Base-by-base conservation (phyloP, 2,797 vertebrate species). In the Acanthiza pusilla region DNA sequence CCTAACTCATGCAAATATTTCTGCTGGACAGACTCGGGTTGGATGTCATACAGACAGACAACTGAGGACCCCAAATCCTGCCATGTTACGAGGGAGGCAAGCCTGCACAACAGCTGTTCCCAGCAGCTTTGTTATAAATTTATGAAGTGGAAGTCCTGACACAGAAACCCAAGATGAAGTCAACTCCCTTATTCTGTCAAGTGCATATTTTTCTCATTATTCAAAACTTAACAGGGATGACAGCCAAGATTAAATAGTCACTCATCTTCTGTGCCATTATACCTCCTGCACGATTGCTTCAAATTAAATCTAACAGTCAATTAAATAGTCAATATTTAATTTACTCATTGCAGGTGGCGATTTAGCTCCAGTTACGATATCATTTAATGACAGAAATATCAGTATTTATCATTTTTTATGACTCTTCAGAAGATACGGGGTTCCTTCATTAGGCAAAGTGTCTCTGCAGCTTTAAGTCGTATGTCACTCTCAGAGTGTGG, bases 261-360 rank as follows among this genome's bases (percentile, higher is more conserved):
- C 95, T 94, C 96, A 92, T 96, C 96, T 86, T 96, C 96, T 91
- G 94, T 19, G 16, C 96, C 97, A 96, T 98, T 97, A 97, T 68
- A 53, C 96, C 95, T 98, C 96, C 95, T 96, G 97, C 96, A 92
- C 97, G 97, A 98, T 97, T 98, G 96, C 98, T 98, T 98, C 98
- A 98, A 98, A 98, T 98, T 97, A 98, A 98, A 98, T 98, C 97
- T 96, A 97, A 94, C 77, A 96, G 97, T 98, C 98, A 98, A 98
- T 98, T 97, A 96, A 92, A 97, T 68, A 77, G 97, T 98, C 98
- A 98, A 98, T 98, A 98, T 98, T 98, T 98, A 98, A 98, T 98
- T 98, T 98, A 97, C 97, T 98, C 97, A 89, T 97, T 97, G 98
- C 97, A 97, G 97, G 98, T 97, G 98, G 98, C 34, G 66, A 97